Evolutionary conservation across 2,888 invertebrate genomes (phyloP).

Genomic region (Rambutsinella grinnellia): DNA sequence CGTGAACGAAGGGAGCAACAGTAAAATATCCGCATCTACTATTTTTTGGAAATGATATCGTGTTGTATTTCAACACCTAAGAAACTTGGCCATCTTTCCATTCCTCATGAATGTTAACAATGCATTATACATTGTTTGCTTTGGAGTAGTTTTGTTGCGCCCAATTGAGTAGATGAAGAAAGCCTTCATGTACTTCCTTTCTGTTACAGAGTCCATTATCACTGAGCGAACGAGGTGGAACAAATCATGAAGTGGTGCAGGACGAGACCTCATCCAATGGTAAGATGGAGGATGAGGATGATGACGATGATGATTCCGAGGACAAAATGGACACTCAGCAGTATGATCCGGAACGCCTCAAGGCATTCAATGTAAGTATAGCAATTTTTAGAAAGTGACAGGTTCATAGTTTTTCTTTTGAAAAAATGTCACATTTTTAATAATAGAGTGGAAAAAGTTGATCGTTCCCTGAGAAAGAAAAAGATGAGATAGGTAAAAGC

Average conservation of each 20-base stretch:
- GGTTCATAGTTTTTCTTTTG: no score
- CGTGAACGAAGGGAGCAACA: no score
- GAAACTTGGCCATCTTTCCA: no score
- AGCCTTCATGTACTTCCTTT: no score
- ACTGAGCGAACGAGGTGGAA: slow-evolving; percentile 72
- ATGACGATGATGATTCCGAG: slow-evolving; percentile 92
- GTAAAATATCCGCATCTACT: no score
- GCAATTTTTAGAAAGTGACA: no score
- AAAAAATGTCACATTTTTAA: no score
- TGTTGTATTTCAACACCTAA: slow-evolving; percentile 25
- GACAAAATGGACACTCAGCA: slow-evolving; percentile 90
- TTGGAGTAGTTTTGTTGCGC: background rate
- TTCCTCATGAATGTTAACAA: slow-evolving; percentile 19
- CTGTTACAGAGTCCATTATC: slow-evolving; percentile 77
- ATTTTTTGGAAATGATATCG: background rate
- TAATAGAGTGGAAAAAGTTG: no score
- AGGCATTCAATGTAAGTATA: slow-evolving; percentile 91
- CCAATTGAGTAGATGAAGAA: background rate
- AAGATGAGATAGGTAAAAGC: no score
- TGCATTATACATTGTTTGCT: background rate
- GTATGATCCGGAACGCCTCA: slow-evolving; percentile 93
- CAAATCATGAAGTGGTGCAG: slow-evolving; percentile 78
- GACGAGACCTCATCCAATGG: slow-evolving; percentile 92
- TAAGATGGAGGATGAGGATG: slow-evolving; percentile 84
- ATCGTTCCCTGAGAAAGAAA: no score